Evolutionary conservation across 2,888 invertebrate species (phyloP).

Genomic region (Nymphalis urticae): DNA sequence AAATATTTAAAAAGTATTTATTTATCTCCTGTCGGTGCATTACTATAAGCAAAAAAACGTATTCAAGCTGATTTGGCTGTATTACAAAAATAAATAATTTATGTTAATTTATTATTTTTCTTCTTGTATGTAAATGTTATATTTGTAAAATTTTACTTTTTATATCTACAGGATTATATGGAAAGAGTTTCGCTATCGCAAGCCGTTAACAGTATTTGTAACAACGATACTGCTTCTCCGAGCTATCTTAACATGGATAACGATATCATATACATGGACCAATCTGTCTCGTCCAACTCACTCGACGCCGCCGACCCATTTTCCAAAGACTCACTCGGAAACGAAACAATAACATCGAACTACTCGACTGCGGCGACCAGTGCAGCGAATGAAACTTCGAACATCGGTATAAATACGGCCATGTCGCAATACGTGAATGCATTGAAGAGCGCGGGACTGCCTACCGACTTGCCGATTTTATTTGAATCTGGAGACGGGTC

Average conservation of each 20-base stretch:
- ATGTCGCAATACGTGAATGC: conserved; percentile 79
- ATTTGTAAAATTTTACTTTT: not conserved
- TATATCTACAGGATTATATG: conserved; percentile 65
- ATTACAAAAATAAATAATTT: too few relatives aligned
- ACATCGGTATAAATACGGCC: conserved; percentile 62
- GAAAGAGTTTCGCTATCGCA: conserved; percentile 71
- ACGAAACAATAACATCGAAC: conserved; percentile 61
- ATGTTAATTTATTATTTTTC: too few relatives aligned
- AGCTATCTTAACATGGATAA: conserved; percentile 69
- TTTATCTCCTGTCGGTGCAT: too few relatives aligned
- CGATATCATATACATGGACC: conserved; percentile 74
- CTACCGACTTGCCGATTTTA: conserved; percentile 80
- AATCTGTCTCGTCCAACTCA: conserved; percentile 60
- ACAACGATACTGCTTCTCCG: conserved; percentile 58
- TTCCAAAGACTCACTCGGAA: conserved; percentile 59
- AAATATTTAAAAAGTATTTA: too few relatives aligned
- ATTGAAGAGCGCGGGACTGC: conserved; percentile 71
- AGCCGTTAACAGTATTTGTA: conserved; percentile 75
- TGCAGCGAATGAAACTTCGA: conserved; percentile 50
- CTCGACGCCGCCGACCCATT: conserved; percentile 61
- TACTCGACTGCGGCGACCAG: conserved; percentile 56
- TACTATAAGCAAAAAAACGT: too few relatives aligned
- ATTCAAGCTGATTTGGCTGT: too few relatives aligned
- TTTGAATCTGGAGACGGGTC: conserved; percentile 85
- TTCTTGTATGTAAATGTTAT: too few relatives aligned